These are phyloP conservation scores for Oreotrochilus melanogaster DNA, from an alignment of 2,113 vertebrate species.

Conservation along the genomic window DNA sequence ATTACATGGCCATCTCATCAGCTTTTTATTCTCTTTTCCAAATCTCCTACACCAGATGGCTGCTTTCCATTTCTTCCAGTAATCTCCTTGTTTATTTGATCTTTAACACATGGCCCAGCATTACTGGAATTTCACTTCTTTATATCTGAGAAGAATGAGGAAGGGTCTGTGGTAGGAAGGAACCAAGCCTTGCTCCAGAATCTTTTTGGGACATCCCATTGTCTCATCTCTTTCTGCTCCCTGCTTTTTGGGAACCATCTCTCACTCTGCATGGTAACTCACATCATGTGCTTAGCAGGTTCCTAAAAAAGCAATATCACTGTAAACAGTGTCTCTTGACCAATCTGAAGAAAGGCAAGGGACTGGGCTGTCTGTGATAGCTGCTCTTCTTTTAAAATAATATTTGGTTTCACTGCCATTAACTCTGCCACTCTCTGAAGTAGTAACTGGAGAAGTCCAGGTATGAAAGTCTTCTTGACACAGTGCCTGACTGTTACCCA, in stretches of 20 bases:
- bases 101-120: background rate
- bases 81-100: background rate
- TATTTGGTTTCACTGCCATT: background rate
- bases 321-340: background rate
- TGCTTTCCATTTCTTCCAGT: background rate
- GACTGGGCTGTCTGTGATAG: background rate
- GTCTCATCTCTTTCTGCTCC: background rate
- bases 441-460: background rate
- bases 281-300: background rate
- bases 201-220: background rate
- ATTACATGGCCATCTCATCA: background rate
- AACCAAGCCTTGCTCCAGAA: background rate
- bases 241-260: background rate
- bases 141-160: background rate
- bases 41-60: background rate
- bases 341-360: background rate
- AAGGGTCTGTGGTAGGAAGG: background rate
- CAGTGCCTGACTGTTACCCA: background rate
- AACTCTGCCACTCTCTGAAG: background rate
- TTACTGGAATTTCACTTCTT: background rate
- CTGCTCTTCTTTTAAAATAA: background rate
- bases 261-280: background rate
- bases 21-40: background rate
- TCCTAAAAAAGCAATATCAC: background rate
- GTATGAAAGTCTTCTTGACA: background rate